Evolutionary conservation across 2,888 invertebrate species (phyloP).

Genomic region (Drosophila emarginata): DNA sequence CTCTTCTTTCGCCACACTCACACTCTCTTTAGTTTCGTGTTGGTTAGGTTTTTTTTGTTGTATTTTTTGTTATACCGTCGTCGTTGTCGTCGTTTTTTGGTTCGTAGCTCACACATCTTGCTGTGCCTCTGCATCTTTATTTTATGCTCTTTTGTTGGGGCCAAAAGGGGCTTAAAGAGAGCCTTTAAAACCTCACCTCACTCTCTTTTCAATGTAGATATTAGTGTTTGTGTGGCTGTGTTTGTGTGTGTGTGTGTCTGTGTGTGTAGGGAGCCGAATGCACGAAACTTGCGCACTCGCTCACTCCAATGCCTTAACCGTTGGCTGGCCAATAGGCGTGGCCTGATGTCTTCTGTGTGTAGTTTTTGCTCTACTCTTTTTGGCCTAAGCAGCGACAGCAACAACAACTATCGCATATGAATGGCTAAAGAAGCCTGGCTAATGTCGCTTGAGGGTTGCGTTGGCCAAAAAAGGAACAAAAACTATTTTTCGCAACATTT

Average conservation of each 20-base stretch:
- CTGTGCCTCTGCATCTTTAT: slow-evolving; percentile 17
- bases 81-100: slow-evolving; percentile 48
- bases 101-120: slow-evolving; percentile 50
- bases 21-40: slow-evolving; percentile 61
- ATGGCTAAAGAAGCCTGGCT: slow-evolving; percentile 51
- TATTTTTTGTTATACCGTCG: slow-evolving; percentile 24
- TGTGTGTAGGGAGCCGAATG: slow-evolving; percentile 52
- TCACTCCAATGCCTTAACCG: slow-evolving; percentile 45
- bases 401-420: slow-evolving; percentile 42
- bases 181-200: slow-evolving; percentile 23
- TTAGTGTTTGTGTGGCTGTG: slow-evolving; percentile 11
- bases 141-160: slow-evolving; percentile 36
- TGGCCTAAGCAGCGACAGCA: slow-evolving; percentile 58
- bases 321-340: slow-evolving; percentile 55
- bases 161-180: slow-evolving; percentile 14
- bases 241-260: slow-evolving; percentile 2
- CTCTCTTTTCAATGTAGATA: slow-evolving; percentile 16
- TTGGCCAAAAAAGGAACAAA: slow-evolving; percentile 55
- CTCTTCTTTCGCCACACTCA: slow-evolving; percentile 3
- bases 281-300: slow-evolving; percentile 63
- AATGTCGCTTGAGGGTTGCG: slow-evolving; percentile 54
- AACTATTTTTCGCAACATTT: slow-evolving; percentile 62
- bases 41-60: not conserved
- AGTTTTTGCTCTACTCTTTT: slow-evolving; percentile 73
- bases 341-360: slow-evolving; percentile 48